These are phyloP conservation scores for Diachasmimorpha longicaudata DNA, from an alignment of 1,140 invertebrate species.

Conservation along the genomic window DNA sequence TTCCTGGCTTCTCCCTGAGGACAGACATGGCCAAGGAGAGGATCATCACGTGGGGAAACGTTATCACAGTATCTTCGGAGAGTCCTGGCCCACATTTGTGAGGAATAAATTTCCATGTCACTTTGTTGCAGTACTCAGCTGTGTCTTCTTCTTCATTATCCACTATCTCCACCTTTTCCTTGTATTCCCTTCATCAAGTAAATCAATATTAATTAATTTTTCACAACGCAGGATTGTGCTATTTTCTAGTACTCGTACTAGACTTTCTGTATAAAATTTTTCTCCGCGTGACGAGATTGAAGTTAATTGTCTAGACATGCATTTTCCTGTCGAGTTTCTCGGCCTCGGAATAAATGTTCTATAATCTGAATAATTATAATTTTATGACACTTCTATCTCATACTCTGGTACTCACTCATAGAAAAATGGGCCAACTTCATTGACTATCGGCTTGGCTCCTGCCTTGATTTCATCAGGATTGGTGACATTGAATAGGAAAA, in stretches of 20 bases:
- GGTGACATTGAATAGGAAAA: slow-evolving; percentile 88
- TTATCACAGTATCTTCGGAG: slow-evolving; percentile 74
- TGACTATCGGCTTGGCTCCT: slow-evolving; percentile 72
- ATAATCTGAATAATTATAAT: too few relatives aligned
- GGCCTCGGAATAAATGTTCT: too few relatives aligned
- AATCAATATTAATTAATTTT: not conserved
- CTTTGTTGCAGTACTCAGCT: slow-evolving; percentile 70
- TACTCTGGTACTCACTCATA: slow-evolving; percentile 73
- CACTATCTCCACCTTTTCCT: slow-evolving; percentile 74
- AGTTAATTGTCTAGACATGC: too few relatives aligned
- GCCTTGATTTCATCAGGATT: slow-evolving; percentile 77
- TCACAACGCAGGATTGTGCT: too few relatives aligned
- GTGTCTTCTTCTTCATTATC: slow-evolving; percentile 75
- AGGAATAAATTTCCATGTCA: slow-evolving; percentile 70
- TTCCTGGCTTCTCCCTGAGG: slow-evolving; percentile 65
- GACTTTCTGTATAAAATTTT: too few relatives aligned
- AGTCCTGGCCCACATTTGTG: slow-evolving; percentile 66
- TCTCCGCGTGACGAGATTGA: too few relatives aligned
- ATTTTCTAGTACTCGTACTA: too few relatives aligned
- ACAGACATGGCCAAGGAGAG: slow-evolving; percentile 62
- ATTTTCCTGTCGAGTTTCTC: too few relatives aligned
- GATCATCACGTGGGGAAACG: slow-evolving; percentile 68
- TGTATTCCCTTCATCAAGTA: slow-evolving; percentile 71
- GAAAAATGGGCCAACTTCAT: slow-evolving; percentile 78
- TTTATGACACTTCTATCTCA: not conserved